Evolutionary conservation across 2,797 vertebrate species (phyloP).

Genomic region (Synaphobranchus kaupii): DNA sequence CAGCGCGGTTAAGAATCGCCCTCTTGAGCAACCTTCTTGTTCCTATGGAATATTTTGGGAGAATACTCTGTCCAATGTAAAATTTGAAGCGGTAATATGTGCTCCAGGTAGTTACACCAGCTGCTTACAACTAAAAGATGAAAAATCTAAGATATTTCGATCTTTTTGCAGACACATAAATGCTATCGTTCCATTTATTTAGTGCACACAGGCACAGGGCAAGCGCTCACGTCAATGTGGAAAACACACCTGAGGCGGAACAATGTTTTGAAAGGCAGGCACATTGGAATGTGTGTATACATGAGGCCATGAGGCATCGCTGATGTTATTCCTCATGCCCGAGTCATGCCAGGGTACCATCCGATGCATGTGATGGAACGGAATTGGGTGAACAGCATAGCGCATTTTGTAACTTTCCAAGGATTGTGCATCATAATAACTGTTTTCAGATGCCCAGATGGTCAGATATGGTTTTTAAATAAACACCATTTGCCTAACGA

Average conservation of each 20-base stretch:
- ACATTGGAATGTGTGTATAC: conserved; percentile 66
- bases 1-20: conserved; percentile 60
- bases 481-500: not conserved
- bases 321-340: not conserved
- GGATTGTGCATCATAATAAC: not conserved
- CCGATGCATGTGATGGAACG: conserved; percentile 7
- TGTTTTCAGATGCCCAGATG: conserved; percentile 8
- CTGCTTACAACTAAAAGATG: conserved; percentile 75
- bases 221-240: conserved; percentile 71
- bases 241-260: conserved; percentile 78
- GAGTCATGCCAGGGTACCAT: conserved; percentile 17
- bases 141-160: conserved; percentile 71
- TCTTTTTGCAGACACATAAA: conserved; percentile 61
- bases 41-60: conserved; percentile 67
- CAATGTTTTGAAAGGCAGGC: conserved; percentile 71
- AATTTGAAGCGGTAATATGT: conserved; percentile 67
- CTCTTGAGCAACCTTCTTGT: conserved; percentile 66
- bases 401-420: not conserved
- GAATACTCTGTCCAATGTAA: conserved; percentile 73
- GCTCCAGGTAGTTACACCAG: conserved; percentile 58
- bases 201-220: conserved; percentile 73
- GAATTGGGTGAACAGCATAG: not conserved
- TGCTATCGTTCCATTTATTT: conserved; percentile 66
- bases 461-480: not conserved
- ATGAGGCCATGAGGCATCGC: conserved; percentile 57